Evolutionary conservation across 2,888 invertebrate species (phyloP).

Genomic region (Aporophyla nigra): DNA sequence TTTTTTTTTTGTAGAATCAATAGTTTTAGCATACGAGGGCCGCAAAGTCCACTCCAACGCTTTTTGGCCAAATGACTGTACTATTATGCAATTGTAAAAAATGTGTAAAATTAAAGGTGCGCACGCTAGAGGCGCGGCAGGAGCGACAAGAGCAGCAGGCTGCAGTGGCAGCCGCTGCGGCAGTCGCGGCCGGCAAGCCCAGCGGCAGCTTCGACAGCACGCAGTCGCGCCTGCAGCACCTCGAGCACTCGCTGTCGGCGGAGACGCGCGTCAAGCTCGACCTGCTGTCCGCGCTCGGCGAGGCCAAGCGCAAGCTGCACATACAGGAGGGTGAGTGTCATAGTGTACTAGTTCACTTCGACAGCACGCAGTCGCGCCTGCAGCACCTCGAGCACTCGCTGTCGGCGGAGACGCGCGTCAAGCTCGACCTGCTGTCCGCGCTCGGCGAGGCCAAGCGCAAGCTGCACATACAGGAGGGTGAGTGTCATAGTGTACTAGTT

Average conservation of each 20-base stretch:
- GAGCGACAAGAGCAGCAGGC: conserved; percentile 68
- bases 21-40: too few relatives aligned
- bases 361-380: conserved; percentile 93
- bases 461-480: conserved; percentile 96
- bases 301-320: conserved; percentile 97
- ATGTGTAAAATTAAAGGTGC: conserved; percentile 61
- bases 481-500: conserved; percentile 86
- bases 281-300: conserved; percentile 98
- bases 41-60: too few relatives aligned
- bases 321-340: conserved; percentile 95
- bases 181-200: conserved; percentile 32
- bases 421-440: conserved; percentile 99
- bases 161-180: conserved; percentile 21
- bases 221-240: conserved; percentile 97
- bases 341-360: not conserved
- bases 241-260: conserved; percentile 98
- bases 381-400: conserved; percentile 97
- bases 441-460: conserved; percentile 98
- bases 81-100: too few relatives aligned
- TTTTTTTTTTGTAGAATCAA: too few relatives aligned
- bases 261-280: conserved; percentile 99
- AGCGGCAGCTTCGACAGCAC: conserved; percentile 92
- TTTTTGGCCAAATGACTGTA: too few relatives aligned
- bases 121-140: conserved; percentile 72
- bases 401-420: conserved; percentile 99